A percentile compares a stretch with the other conserved stretches of the same genome.
Conservation (phyloP, 2,888 invertebrate genomes). For the Crocallis elinguaria region DNA sequence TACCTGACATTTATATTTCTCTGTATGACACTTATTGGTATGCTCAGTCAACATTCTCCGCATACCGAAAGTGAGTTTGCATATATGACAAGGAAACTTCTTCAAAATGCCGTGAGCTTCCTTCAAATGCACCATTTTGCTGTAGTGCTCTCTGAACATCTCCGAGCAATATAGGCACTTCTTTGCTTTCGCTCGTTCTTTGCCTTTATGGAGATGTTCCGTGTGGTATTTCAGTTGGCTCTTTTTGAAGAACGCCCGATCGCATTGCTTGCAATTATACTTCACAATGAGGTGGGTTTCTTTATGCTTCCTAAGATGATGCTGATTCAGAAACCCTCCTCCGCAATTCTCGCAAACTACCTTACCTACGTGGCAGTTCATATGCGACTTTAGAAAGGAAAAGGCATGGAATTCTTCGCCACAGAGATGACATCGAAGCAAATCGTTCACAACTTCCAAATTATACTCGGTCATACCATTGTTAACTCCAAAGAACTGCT, state of each 20-base stretch:
- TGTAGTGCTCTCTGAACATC: neutral
- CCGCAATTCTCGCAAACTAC: slow-evolving; percentile 67
- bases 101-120: neutral
- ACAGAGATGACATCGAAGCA: slow-evolving; percentile 58
- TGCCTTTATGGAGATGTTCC: slow-evolving; percentile 60
- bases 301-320: slow-evolving; percentile 42
- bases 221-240: slow-evolving; percentile 73
- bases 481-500: slow-evolving; percentile 45
- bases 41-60: neutral
- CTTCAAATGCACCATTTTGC: neutral
- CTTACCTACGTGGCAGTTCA: slow-evolving; percentile 61
- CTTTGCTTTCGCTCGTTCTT: slow-evolving; percentile 9
- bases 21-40: neutral
- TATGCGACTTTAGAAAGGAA: slow-evolving; percentile 53
- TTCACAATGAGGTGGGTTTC: slow-evolving; percentile 49
- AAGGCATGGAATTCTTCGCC: slow-evolving; percentile 51
- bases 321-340: slow-evolving; percentile 47
- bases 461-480: slow-evolving; percentile 65
- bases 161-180: neutral
- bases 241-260: slow-evolving; percentile 66
- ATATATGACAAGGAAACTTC: neutral
- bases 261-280: slow-evolving; percentile 63
- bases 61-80: neutral
- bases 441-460: slow-evolving; percentile 48
- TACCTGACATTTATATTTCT: neutral